Conservation (phyloP, 2,888 invertebrate species). For the Salticus scenicus region DNA sequence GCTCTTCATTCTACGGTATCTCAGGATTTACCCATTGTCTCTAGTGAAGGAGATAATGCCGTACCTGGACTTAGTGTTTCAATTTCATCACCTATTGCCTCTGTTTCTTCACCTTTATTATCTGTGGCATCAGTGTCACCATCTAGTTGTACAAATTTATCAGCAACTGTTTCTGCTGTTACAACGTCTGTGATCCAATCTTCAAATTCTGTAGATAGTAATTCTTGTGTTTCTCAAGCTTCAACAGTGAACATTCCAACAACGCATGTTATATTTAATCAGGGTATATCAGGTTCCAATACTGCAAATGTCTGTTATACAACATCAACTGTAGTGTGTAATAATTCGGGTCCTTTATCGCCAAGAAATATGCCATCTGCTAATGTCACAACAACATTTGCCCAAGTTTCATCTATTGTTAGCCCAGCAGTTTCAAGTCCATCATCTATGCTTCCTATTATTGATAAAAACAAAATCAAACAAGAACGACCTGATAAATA, state of each 20-base stretch:
- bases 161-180: constrained; percentile 56
- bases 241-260: constrained; percentile 65
- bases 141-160: constrained; percentile 31
- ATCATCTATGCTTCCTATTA: constrained; percentile 41
- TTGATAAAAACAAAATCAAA: constrained; percentile 73
- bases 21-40: constrained; percentile 53
- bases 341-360: constrained; percentile 50
- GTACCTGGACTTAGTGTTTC: constrained; percentile 31
- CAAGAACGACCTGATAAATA: constrained; percentile 72
- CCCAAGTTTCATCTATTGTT: constrained; percentile 64
- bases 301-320: constrained; percentile 35
- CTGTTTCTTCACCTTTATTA: constrained; percentile 55
- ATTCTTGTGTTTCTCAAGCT: constrained; percentile 42
- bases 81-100: constrained; percentile 34
- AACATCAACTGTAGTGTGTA: constrained; percentile 52
- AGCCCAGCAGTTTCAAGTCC: constrained; percentile 63
- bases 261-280: constrained; percentile 64
- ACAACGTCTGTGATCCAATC: constrained; percentile 68
- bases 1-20: constrained; percentile 31
- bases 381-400: constrained; percentile 70
- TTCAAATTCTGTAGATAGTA: constrained; percentile 53
- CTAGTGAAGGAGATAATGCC: constrained; percentile 38
- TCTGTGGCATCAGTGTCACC: constrained; percentile 48
- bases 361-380: constrained; percentile 61
- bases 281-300: constrained; percentile 42